Evolutionary conservation across 2,888 invertebrate genomes (phyloP).

Genomic region (Ellobium chinense): DNA sequence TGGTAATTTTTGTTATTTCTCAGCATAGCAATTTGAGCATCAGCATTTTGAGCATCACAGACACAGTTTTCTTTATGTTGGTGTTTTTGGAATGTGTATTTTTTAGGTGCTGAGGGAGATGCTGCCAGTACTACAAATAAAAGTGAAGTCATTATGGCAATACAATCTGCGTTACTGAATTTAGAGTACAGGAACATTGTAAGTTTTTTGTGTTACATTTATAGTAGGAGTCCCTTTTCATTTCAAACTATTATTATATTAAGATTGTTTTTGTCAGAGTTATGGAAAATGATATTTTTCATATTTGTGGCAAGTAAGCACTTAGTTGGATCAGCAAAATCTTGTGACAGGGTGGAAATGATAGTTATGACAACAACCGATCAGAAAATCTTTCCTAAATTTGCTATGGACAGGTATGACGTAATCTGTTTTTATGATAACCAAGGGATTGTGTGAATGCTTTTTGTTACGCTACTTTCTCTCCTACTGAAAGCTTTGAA

Average conservation of each 20-base stretch:
- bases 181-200: constrained; percentile 41
- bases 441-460: too few relatives aligned
- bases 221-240: too few relatives aligned
- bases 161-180: constrained; percentile 40
- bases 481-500: too few relatives aligned
- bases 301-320: neutral
- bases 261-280: neutral
- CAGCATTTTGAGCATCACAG: neutral
- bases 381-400: too few relatives aligned
- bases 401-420: too few relatives aligned
- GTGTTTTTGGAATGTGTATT: neutral
- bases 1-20: neutral
- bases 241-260: neutral
- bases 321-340: too few relatives aligned
- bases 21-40: neutral
- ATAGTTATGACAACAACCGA: neutral
- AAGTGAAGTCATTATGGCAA: constrained; percentile 38
- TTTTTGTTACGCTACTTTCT: too few relatives aligned
- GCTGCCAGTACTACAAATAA: neutral
- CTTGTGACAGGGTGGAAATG: too few relatives aligned
- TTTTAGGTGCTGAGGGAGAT: constrained; percentile 10
- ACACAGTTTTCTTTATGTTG: neutral
- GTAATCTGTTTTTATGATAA: too few relatives aligned
- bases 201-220: neutral
- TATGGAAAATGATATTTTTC: neutral